Base-by-base conservation (phyloP, 2,888 invertebrate genomes). In the Macaria notata region DNA sequence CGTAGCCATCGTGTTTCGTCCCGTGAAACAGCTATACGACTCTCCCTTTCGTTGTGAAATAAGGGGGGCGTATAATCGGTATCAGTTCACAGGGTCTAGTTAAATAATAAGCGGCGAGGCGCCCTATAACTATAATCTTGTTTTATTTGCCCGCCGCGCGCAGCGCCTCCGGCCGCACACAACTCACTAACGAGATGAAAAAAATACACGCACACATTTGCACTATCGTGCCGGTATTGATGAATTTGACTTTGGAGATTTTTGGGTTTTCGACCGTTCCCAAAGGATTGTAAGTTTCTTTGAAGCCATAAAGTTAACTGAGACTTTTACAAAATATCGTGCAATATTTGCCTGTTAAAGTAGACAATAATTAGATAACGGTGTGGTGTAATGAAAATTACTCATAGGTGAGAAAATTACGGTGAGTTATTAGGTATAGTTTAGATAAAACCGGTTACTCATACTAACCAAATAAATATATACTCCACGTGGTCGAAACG, bases 51-150 rank as follows among this genome's bases (percentile, higher is more conserved):
- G 53, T 61, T 67, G 75, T 75, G 65, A 72, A 72, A 68, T 68
- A 73, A 76, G 78, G 80, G 80, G 78, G 81, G 88, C 85, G 82
- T 80, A 78, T 82, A 79, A 84, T 83, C 76, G 74, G 78, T 77
- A 76, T 83, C 77, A 77, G 81, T 84, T 85, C 83, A 84, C 83
- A 80, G 80, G 81, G 72, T 74, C 85, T 88, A 87, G 86, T 88
- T 90, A 86, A 86, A 88, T 89, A 89, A 88, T 85, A 86, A 88
- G 86, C 84, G 83, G 81, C 76, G 73, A 73, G 73, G 78, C 76
- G 83, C 81, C 84, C 82, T 87, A 77, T 86, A 88, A 88, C 86
- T 88, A 87, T 86, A 86, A 85, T 87, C 83, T 86, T 72, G 75
- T 84, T 88, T 88, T 86, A 83, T 88, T 87, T 84, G 83, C 69